Percentiles rank a stretch among this genome's conserved stretches.
These are phyloP conservation scores for Drosophila sp. DNA, from an alignment of 1,140 invertebrate genomes.

Conservation along the genomic window DNA sequence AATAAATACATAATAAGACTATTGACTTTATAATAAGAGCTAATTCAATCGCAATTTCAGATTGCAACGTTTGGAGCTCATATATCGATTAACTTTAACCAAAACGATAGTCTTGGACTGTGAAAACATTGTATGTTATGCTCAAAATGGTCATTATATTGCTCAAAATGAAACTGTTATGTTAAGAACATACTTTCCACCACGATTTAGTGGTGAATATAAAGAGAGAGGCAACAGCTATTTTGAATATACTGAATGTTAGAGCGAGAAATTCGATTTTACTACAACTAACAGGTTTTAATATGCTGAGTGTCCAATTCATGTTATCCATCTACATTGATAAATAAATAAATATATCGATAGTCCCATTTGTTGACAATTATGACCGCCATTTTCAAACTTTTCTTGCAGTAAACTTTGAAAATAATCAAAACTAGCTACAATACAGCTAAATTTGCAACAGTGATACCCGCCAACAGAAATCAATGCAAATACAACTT, in stretches of 20 bases:
- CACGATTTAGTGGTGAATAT: conserved; percentile 6
- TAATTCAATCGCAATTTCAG: background rate
- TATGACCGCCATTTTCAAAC: too few relatives aligned
- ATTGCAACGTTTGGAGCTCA: background rate
- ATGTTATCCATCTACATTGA: background rate
- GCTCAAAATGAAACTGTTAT: background rate
- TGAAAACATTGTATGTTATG: conserved; percentile 34
- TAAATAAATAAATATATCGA: background rate
- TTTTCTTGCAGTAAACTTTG: too few relatives aligned
- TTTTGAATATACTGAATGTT: background rate
- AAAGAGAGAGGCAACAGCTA: conserved; percentile 3
- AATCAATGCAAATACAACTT: background rate
- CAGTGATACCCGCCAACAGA: too few relatives aligned
- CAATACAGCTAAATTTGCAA: too few relatives aligned
- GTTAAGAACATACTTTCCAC: background rate
- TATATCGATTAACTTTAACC: background rate
- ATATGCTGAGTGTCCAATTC: background rate
- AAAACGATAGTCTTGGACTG: background rate
- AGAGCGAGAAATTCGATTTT: background rate
- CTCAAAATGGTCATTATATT: conserved; percentile 28
- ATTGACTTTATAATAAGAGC: background rate
- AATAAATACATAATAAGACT: background rate
- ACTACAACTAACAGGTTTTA: background rate
- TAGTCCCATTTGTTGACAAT: background rate
- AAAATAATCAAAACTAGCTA: too few relatives aligned